These are phyloP conservation scores for Lasioglossum lativentre DNA, from an alignment of 2,888 invertebrate genomes.

Conservation along the genomic window DNA sequence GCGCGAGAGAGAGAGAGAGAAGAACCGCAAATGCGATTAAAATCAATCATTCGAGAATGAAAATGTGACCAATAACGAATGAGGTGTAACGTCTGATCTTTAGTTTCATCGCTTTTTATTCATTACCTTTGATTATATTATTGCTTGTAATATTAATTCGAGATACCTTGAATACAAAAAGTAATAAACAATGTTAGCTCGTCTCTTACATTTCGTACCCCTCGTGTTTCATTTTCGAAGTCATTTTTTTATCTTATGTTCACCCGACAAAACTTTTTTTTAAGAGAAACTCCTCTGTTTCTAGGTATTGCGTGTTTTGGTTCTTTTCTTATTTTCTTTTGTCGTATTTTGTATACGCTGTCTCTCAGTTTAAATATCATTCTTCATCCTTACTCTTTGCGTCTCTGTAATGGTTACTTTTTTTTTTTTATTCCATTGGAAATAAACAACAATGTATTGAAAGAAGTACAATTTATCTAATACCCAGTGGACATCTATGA, in stretches of 20 bases:
- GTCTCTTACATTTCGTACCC: constrained; percentile 59
- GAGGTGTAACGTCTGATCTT: constrained; percentile 78
- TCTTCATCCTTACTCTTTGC: background rate
- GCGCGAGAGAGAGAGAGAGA: constrained; percentile 24
- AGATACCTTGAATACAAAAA: constrained; percentile 79
- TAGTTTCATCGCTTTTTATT: constrained; percentile 79
- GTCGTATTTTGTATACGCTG: no score
- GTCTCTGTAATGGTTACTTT: no score
- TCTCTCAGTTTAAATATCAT: no score
- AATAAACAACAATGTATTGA: background rate
- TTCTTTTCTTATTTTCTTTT: no score
- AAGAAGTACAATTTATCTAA: background rate
- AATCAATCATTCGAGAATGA: constrained; percentile 75
- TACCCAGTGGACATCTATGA: background rate
- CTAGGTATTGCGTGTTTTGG: no score
- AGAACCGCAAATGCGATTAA: constrained; percentile 71
- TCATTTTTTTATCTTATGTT: background rate
- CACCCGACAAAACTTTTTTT: background rate
- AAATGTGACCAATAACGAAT: constrained; percentile 75
- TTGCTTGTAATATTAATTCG: constrained; percentile 79
- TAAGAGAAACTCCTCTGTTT: no score
- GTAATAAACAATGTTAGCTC: constrained; percentile 77
- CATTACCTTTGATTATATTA: constrained; percentile 78
- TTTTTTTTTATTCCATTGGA: no score
- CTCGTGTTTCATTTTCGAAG: background rate